Evolutionary conservation across 2,113 vertebrate species (phyloP), one percentile per base, ranked within the genome.

Genomic region (Erinaceus europaeus): DNA sequence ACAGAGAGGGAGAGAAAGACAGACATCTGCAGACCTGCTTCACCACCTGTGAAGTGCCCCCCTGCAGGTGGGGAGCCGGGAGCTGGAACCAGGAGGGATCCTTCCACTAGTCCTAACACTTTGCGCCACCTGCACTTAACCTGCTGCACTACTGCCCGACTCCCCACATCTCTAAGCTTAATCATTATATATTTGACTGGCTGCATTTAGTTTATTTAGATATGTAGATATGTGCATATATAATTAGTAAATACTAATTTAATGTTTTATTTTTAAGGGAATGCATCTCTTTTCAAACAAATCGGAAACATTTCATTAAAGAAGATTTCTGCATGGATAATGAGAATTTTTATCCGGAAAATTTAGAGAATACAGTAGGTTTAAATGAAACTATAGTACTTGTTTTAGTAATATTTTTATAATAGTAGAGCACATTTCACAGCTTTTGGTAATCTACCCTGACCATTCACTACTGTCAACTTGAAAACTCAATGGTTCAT

Each of bases 231-330:
- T n/a, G n/a, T n/a, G n/a, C n/a, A n/a, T n/a, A n/a, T n/a, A n/a
- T n/a, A n/a, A n/a, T 83, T 84, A 68, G 10, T 89, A 74, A 90
- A 76, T 11, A 82, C 44, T 89, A 73, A 90, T 90, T 89, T 11
- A 72, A 88, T 92, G 5, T 91, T 94, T 93, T 93, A 0, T 36
- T 95, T 62, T 93, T 71, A 96, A 97, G 97, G 90, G 91, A 96
- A 73, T 84, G 42, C 87, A 95, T 95, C 40, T 83, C 91, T 93
- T 95, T 94, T 64, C 94, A 95, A 96, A 94, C 42, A 89, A 84
- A 80, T 92, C 52, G 57, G 67, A 74, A 94, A 75, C 38, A 25
- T 23, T 55, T 90, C 76, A 21, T 90, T 4, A 92, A 72, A 57
- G 92, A 90, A 64, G 83, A 96, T 90, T 86, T 91, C 57, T 72